These are phyloP conservation scores for Erebia aethiops DNA, from an alignment of 2,888 invertebrate genomes.

Conservation along the genomic window DNA sequence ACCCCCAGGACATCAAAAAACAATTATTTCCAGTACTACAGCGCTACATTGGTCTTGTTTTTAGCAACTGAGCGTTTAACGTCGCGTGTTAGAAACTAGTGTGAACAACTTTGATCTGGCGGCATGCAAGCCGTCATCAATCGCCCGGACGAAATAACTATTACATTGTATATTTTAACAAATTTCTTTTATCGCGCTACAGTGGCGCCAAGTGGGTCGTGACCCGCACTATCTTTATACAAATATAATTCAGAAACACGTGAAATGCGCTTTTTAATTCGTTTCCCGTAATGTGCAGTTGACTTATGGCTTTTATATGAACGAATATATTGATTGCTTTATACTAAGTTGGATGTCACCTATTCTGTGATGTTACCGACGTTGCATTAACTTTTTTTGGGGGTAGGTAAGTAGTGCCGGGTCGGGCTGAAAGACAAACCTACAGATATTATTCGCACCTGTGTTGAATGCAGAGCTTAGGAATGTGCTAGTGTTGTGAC, in stretches of 20 bases:
- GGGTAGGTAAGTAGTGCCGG: too few species aligned
- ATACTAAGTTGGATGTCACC: background rate
- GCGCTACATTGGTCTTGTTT: too few species aligned
- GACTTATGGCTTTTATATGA: background rate
- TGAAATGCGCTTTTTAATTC: constrained; percentile 19
- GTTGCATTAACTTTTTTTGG: too few species aligned
- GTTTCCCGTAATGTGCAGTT: background rate
- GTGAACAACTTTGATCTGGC: constrained; percentile 10
- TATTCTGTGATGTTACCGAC: too few species aligned
- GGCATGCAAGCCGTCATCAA: constrained; percentile 27
- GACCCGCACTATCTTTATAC: background rate
- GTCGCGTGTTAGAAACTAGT: background rate
- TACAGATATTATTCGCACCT: too few species aligned
- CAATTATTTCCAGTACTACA: too few species aligned
- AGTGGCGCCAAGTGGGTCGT: constrained; percentile 39
- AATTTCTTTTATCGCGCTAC: constrained; percentile 39
- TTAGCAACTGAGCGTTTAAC: background rate
- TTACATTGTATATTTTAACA: constrained; percentile 35
- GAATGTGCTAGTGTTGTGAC: too few species aligned
- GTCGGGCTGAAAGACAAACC: too few species aligned
- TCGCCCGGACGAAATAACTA: constrained; percentile 35
- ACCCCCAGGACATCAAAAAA: too few species aligned
- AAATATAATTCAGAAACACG: constrained; percentile 8
- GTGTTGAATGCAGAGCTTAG: too few species aligned
- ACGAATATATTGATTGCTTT: background rate